Base-by-base conservation (phyloP, 2,797 vertebrate genomes). In the Manis pentadactyla region DNA sequence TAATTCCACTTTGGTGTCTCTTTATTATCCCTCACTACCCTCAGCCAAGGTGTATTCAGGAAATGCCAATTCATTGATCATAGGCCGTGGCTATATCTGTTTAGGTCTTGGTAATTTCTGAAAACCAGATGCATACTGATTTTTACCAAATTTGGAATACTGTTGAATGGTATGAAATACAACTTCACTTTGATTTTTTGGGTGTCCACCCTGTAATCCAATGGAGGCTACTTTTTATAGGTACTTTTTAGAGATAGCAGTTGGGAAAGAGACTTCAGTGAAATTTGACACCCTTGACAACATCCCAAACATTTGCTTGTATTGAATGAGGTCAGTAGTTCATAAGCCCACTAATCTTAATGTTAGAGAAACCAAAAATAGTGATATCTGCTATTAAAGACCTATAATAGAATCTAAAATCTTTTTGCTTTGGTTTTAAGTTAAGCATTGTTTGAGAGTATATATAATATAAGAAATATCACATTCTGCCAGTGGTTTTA, bases 271-370 rank as follows among this genome's bases (percentile, higher is more conserved):
- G 10, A 69, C 49, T 71, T 73, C n/a, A 61, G 4, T 77, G 83
- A 85, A 82, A 88, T 73, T 82, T 91, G 29, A 27, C 14, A 85
- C 12, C 19, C 68, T 84, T 42, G 10, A 37, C 31, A 94, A 64
- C 11, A 78, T 94, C 53, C 51, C 15, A 82, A 53, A 34, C 90
- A 23, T 75, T 90, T 93, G 25, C 11, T 94, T 92, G 7, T 78
- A 63, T 78, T 39, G 49, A 96, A 86, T 75, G 19, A 86, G n/a
- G 49, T 90, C 34, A 68, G 39, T 92, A 90, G 78, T 91, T 96
- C 61, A 86, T 37, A 86, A 81, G 8, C 25, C 14, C 18, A 29
- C 29, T 93, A 87, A 86, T 93, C 42, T 71, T 91, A 91, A 86
- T 82, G 13, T 49, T 87, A 68, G 68, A 78, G 12, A 96, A 93